phyloP scores from a whole-genome alignment of 2,113 vertebrate species.

The Melanotaenia duboulayi region DNA sequence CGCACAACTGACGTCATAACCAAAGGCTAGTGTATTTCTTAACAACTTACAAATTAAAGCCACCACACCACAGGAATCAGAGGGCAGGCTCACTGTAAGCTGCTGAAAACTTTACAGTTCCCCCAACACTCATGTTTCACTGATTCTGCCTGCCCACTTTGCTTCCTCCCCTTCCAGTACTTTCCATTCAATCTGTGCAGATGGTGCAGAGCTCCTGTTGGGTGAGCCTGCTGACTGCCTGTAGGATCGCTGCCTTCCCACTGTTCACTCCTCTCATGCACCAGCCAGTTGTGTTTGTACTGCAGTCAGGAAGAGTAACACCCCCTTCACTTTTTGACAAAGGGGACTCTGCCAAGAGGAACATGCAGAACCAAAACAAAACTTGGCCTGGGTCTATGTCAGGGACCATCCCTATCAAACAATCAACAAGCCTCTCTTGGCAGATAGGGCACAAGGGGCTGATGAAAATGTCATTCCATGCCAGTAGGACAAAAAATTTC shows the following conservation, averaged over 20 bases:
- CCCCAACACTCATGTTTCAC: background rate
- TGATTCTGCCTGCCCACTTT: background rate
- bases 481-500: conserved; percentile 35
- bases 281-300: conserved; percentile 42
- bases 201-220: conserved; percentile 46
- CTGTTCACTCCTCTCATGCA: conserved; percentile 35
- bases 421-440: conserved; percentile 24
- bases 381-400: conserved; percentile 22
- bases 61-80: no score
- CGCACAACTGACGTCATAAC: no score
- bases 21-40: no score
- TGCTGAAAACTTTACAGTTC: background rate
- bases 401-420: conserved; percentile 31
- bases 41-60: no score
- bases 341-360: conserved; percentile 33
- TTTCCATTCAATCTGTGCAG: conserved; percentile 18
- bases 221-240: conserved; percentile 22
- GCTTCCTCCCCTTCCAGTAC: background rate
- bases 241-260: conserved; percentile 37
- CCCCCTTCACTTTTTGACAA: conserved; percentile 23
- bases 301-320: conserved; percentile 39
- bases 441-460: conserved; percentile 15
- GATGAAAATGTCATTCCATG: conserved; percentile 34
- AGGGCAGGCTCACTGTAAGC: no score
- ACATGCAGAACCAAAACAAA: conserved; percentile 52